phyloP scores from a whole-genome alignment of 2,888 invertebrate genomes.

The Lampropteryx suffumata region DNA sequence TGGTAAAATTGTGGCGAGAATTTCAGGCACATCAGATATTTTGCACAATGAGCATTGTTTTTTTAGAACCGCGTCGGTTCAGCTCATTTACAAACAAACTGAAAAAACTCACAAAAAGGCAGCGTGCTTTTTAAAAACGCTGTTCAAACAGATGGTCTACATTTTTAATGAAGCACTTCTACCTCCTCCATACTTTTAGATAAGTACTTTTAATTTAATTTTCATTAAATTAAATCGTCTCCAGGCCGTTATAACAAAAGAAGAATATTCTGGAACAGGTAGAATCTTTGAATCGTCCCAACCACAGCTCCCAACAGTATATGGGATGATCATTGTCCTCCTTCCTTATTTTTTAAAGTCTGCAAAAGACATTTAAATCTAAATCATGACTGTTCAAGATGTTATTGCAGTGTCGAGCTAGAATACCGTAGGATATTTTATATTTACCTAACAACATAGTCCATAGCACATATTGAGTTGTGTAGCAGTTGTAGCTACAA shows the following conservation, averaged over 20 bases:
- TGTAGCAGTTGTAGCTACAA: background rate
- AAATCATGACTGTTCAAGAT: constrained; percentile 15
- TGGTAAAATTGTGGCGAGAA: too few relatives aligned
- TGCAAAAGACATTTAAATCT: constrained; percentile 29
- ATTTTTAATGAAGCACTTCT: too few relatives aligned
- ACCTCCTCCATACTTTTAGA: too few relatives aligned
- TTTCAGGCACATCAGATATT: background rate
- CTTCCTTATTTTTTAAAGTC: constrained; percentile 6
- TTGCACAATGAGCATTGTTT: background rate
- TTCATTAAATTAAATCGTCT: too few relatives aligned
- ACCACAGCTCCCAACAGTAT: too few relatives aligned
- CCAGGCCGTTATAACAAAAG: too few relatives aligned
- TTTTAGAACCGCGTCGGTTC: background rate
- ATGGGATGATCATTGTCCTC: constrained; percentile 1
- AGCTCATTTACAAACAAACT: constrained; percentile 2
- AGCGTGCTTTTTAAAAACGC: background rate
- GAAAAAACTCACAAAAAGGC: constrained; percentile 7
- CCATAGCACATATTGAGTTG: too few relatives aligned
- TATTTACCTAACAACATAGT: too few relatives aligned
- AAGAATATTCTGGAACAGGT: too few relatives aligned
- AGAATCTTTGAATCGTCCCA: too few relatives aligned
- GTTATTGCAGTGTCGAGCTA: constrained; percentile 7
- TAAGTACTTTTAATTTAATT: too few relatives aligned
- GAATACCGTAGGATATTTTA: background rate
- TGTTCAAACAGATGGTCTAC: constrained; percentile 4